A percentile compares a stretch with the other conserved stretches of the same genome.
Conservation (phyloP, 2,797 vertebrate genomes). For the Morelia viridis region DNA sequence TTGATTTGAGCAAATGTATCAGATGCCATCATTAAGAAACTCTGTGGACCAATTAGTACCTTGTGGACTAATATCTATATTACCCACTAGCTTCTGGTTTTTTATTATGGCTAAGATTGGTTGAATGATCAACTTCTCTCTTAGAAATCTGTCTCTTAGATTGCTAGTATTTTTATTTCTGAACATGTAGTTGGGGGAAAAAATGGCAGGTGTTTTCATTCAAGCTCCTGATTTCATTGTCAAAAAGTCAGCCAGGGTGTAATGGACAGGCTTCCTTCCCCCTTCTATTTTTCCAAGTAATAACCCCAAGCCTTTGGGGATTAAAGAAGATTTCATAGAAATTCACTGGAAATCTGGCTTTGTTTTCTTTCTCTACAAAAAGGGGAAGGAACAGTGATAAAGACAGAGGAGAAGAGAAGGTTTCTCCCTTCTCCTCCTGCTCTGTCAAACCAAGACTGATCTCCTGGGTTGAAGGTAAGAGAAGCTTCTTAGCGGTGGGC, state of each 20-base stretch:
- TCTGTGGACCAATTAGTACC: neutral
- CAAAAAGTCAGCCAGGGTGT: neutral
- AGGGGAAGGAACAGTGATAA: neutral
- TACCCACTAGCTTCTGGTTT: neutral
- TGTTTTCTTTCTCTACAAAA: neutral
- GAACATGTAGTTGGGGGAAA: neutral
- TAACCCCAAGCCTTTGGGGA: neutral
- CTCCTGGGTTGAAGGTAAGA: neutral
- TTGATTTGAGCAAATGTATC: neutral
- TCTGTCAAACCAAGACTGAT: neutral
- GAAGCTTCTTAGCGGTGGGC: neutral
- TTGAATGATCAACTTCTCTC: neutral
- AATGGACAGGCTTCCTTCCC: neutral
- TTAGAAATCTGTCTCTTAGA: neutral
- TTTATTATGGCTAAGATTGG: neutral
- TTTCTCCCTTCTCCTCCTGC: neutral
- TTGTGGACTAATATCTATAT: neutral
- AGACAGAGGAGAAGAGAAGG: neutral
- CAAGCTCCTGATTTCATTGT: neutral
- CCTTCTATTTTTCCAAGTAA: neutral
- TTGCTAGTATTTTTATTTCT: neutral
- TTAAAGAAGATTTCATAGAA: neutral
- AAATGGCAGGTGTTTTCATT: neutral
- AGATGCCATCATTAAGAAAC: neutral
- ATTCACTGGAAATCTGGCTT: neutral